These are phyloP conservation scores for Himantopus leucocephalus DNA, from an alignment of 2,113 vertebrate genomes.

Conservation along the genomic window DNA sequence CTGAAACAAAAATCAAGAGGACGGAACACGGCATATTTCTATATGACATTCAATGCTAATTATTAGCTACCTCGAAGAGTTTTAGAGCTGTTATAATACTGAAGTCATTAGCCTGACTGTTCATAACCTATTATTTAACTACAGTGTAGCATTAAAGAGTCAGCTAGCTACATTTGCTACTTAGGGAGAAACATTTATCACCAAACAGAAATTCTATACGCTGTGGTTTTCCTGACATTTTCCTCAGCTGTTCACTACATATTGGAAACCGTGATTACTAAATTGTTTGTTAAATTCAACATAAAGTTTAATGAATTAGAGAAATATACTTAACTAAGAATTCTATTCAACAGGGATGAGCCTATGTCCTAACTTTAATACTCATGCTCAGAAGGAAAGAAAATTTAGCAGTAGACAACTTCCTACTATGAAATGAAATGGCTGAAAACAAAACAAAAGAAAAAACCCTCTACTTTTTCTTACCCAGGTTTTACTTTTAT, in stretches of 20 bases:
- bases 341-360: not conserved
- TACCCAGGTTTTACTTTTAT: not conserved
- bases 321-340: not conserved
- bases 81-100: constrained; percentile 53
- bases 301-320: constrained; percentile 48
- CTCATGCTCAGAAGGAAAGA: not conserved
- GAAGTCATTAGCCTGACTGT: constrained; percentile 60
- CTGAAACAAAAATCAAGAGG: constrained; percentile 58
- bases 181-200: not conserved
- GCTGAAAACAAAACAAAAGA: not conserved
- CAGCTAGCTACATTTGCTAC: not conserved
- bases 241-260: not conserved
- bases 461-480: not conserved
- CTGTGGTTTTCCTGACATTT: not conserved
- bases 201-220: constrained; percentile 9
- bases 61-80: constrained; percentile 49
- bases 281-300: constrained; percentile 49
- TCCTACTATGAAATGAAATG: not conserved
- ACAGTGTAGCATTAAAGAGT: not conserved
- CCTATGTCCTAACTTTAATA: not conserved
- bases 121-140: constrained; percentile 64
- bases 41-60: constrained; percentile 71
- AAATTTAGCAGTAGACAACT: not conserved
- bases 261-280: constrained; percentile 26
- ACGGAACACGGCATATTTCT: constrained; percentile 54